These are phyloP conservation scores for Cyanoderma ruficeps DNA, from an alignment of 2,113 vertebrate genomes.

Conservation along the genomic window DNA sequence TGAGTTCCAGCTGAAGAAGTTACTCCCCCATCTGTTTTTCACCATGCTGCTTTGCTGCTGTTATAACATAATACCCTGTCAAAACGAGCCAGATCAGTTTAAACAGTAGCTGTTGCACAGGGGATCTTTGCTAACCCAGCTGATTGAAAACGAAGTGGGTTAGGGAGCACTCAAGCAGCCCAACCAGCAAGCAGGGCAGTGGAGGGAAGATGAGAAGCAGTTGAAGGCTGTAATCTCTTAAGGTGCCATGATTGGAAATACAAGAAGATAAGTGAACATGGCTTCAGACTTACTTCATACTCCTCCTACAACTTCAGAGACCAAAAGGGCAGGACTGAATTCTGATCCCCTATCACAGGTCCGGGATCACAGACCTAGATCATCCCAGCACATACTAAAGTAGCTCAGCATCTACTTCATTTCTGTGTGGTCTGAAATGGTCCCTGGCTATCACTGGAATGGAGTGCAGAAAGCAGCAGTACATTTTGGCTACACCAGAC, in stretches of 20 bases:
- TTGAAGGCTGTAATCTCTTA: neutral
- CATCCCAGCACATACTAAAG: neutral
- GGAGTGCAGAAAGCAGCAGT: neutral
- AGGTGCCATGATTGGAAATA: neutral
- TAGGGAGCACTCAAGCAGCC: neutral
- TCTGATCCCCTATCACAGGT: neutral
- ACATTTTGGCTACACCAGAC: neutral
- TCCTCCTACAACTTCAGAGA: neutral
- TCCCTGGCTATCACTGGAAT: neutral
- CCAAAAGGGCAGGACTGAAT: neutral
- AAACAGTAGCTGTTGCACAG: neutral
- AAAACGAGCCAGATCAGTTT: neutral
- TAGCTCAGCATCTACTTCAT: neutral
- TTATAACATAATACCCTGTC: neutral
- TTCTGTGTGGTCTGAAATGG: neutral
- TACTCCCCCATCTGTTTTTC: conserved; percentile 31
- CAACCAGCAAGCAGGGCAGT: fast-evolving
- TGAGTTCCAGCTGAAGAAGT: conserved; percentile 1
- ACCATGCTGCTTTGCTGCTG: neutral
- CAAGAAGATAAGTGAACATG: neutral
- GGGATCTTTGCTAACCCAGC: neutral
- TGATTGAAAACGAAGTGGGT: neutral
- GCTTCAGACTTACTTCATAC: neutral
- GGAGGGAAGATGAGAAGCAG: neutral
- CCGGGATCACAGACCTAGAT: neutral